phyloP scores from a whole-genome alignment of 2,888 invertebrate species.

The Volucella bombylans region DNA sequence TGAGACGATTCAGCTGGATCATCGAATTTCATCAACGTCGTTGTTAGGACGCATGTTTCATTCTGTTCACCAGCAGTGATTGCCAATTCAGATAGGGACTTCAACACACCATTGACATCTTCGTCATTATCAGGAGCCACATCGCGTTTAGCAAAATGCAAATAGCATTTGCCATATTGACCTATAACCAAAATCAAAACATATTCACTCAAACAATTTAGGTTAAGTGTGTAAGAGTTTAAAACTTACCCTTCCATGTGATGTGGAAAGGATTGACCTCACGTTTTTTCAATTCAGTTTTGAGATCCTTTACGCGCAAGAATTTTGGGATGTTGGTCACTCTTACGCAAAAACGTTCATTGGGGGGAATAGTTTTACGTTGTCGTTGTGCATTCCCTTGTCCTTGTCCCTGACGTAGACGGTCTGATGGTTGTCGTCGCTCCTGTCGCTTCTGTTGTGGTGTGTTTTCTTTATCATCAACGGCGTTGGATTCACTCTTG shows the following conservation, averaged over 20 bases:
- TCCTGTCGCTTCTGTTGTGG: conserved; percentile 38
- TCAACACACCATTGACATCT: conserved; percentile 80
- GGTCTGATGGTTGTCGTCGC: conserved; percentile 16
- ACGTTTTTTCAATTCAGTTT: conserved; percentile 88
- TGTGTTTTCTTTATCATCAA: conserved; percentile 52
- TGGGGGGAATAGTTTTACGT: conserved; percentile 74
- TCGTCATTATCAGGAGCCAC: conserved; percentile 81
- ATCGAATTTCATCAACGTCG: conserved; percentile 79
- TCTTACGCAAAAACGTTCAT: conserved; percentile 82
- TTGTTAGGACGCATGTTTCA: conserved; percentile 79
- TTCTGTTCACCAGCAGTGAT: conserved; percentile 75
- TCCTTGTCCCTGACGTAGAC: conserved; percentile 78
- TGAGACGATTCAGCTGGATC: conserved; percentile 72
- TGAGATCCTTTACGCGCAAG: conserved; percentile 89
- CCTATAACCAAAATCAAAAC: conserved; percentile 81
- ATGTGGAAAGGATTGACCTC: conserved; percentile 90
- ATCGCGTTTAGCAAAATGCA: conserved; percentile 89
- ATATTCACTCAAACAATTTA: background rate
- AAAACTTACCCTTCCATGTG: conserved; percentile 86
- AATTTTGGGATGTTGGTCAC: conserved; percentile 89
- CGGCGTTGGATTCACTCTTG: conserved; percentile 63
- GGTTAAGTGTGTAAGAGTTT: conserved; percentile 46
- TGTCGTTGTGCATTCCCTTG: conserved; percentile 75
- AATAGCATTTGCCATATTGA: conserved; percentile 87
- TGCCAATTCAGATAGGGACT: conserved; percentile 80